A percentile compares a stretch with the other conserved stretches of the same genome.
These are phyloP conservation scores for Hucho hucho DNA, from an alignment of 2,113 vertebrate genomes.

Conservation along the genomic window DNA sequence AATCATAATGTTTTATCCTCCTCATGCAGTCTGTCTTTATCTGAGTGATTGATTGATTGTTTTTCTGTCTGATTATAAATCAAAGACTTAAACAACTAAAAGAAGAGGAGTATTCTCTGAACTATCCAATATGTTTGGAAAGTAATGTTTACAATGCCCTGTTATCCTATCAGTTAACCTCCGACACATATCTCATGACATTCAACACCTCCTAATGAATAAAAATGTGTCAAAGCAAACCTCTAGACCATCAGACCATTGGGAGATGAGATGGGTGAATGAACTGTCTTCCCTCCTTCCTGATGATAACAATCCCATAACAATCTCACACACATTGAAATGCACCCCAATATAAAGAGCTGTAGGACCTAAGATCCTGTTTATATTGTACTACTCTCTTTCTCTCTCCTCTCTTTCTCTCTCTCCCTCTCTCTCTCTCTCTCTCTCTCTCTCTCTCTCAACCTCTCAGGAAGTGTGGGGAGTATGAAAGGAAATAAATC, in stretches of 20 bases:
- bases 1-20: no score
- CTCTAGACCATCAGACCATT: neutral
- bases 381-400: conserved; percentile 40
- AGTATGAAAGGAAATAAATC: conserved; percentile 29
- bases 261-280: conserved; percentile 11
- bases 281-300: conserved; percentile 9
- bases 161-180: neutral
- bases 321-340: conserved; percentile 22
- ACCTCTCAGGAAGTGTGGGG: conserved; percentile 30
- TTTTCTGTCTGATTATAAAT: no score
- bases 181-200: neutral
- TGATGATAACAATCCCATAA: conserved; percentile 18
- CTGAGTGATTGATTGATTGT: no score
- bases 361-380: conserved; percentile 36
- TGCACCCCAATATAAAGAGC: neutral
- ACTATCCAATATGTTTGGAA: neutral
- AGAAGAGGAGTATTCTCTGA: neutral
- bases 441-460: neutral
- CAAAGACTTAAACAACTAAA: neutral
- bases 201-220: conserved; percentile 21
- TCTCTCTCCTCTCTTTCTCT: neutral
- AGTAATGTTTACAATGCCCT: neutral
- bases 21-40: no score
- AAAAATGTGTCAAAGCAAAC: conserved; percentile 19
- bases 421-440: neutral